Percentiles rank a stretch among this genome's conserved stretches.
phyloP scores from a whole-genome alignment of 2,113 vertebrate species.

The Erpornis zantholeuca region DNA sequence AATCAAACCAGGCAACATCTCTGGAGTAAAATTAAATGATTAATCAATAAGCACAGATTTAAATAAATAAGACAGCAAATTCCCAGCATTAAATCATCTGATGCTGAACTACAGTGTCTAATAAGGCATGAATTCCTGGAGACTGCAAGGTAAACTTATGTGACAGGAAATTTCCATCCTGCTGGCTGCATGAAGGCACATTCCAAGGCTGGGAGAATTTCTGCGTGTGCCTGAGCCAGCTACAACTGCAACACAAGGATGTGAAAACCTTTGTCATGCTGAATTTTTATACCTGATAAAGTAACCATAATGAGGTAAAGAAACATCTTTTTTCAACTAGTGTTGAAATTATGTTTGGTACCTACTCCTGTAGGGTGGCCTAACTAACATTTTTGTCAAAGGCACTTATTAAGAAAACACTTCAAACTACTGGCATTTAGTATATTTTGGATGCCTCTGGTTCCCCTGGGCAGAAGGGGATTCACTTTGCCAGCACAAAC shows the following conservation, averaged over 20 bases:
- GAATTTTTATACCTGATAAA: neutral
- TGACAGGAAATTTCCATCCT: neutral
- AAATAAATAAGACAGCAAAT: neutral
- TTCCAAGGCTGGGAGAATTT: neutral
- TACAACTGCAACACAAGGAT: neutral
- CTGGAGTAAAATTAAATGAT: conserved; percentile 68
- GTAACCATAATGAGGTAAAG: neutral
- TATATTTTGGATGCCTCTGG: neutral
- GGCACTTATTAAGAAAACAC: neutral
- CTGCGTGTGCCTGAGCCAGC: neutral
- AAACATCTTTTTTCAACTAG: neutral
- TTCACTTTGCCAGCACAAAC: neutral
- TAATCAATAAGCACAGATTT: neutral
- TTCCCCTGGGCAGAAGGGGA: neutral
- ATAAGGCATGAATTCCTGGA: neutral
- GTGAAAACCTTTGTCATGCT: neutral
- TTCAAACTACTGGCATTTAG: neutral
- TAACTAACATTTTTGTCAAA: neutral
- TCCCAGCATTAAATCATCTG: neutral
- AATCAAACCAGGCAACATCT: conserved; percentile 89
- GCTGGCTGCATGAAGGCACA: neutral
- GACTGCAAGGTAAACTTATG: neutral
- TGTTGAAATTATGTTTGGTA: neutral
- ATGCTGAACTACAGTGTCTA: neutral
- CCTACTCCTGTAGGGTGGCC: neutral